Percentiles rank a stretch among this genome's conserved stretches.
These are phyloP conservation scores for Ennomos fuscantarius DNA, from an alignment of 2,888 invertebrate genomes.

Conservation along the genomic window DNA sequence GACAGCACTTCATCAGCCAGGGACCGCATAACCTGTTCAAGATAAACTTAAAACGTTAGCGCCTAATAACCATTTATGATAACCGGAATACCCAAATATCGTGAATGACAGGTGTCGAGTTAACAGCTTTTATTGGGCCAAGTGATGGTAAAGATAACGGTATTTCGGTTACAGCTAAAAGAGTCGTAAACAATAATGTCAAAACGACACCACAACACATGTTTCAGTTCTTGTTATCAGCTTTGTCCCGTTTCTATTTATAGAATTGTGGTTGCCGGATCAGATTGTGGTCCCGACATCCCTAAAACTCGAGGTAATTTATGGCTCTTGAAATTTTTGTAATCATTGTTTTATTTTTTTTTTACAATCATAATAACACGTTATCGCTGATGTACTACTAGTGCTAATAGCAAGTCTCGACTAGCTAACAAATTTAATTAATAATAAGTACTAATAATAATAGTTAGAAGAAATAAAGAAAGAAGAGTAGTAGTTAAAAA, in stretches of 20 bases:
- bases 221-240: conserved; percentile 80
- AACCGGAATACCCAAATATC: conserved; percentile 43
- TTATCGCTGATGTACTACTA: not conserved
- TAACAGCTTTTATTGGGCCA: conserved; percentile 68
- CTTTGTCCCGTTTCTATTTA: conserved; percentile 44
- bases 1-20: too few relatives aligned
- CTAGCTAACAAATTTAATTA: too few relatives aligned
- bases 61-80: conserved; percentile 18
- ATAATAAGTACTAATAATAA: too few relatives aligned
- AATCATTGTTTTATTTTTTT: not conserved
- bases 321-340: too few relatives aligned
- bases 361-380: not conserved
- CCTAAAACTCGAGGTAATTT: too few relatives aligned
- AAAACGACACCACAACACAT: conserved; percentile 67
- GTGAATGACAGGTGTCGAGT: conserved; percentile 71
- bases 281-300: not conserved
- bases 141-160: conserved; percentile 60
- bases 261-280: conserved; percentile 2
- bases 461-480: too few relatives aligned
- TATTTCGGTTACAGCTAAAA: conserved; percentile 58
- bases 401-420: too few relatives aligned
- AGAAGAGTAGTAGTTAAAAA: too few relatives aligned
- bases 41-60: conserved; percentile 23
- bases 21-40: not conserved
- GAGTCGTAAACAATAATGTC: conserved; percentile 59